Evolutionary conservation across 2,888 invertebrate genomes (phyloP).

Genomic region (Volucella zonaria): DNA sequence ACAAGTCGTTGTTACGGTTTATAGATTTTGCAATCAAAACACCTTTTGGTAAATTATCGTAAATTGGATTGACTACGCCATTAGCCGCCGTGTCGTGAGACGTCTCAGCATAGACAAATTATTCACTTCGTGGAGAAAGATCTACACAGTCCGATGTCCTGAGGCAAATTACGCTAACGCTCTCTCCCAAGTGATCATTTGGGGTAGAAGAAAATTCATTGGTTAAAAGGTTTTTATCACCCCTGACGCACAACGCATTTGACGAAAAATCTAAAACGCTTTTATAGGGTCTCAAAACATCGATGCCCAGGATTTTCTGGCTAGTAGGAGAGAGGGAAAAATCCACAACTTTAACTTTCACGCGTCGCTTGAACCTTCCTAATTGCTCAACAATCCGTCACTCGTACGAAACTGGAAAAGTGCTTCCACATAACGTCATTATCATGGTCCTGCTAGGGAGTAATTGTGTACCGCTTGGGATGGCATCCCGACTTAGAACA

Average conservation of each 20-base stretch:
- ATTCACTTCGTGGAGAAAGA: constrained; percentile 33
- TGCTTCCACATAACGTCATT: constrained; percentile 5
- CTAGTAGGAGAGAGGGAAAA: constrained; percentile 1
- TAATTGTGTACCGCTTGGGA: neutral
- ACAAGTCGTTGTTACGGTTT: constrained; percentile 9
- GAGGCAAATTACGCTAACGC: constrained; percentile 1
- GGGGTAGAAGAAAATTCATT: constrained; percentile 8
- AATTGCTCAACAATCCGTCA: constrained; percentile 10
- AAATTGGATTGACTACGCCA: constrained; percentile 22
- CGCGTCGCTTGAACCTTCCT: constrained; percentile 34
- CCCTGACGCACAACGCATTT: neutral
- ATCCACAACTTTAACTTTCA: constrained; percentile 9
- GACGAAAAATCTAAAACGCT: constrained; percentile 25
- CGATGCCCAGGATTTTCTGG: neutral
- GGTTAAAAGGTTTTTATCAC: neutral
- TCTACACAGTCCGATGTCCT: constrained; percentile 11
- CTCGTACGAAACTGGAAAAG: constrained; percentile 19
- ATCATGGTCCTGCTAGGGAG: neutral
- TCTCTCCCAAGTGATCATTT: too few species aligned
- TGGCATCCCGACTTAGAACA: too few species aligned
- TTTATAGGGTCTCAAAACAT: constrained; percentile 24
- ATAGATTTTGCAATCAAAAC: constrained; percentile 19
- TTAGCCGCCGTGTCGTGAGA: constrained; percentile 3
- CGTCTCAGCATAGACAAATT: constrained; percentile 15
- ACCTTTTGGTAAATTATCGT: neutral